These are phyloP conservation scores for Corythornis madagascariensis DNA, from an alignment of 2,113 vertebrate species.

Conservation along the genomic window DNA sequence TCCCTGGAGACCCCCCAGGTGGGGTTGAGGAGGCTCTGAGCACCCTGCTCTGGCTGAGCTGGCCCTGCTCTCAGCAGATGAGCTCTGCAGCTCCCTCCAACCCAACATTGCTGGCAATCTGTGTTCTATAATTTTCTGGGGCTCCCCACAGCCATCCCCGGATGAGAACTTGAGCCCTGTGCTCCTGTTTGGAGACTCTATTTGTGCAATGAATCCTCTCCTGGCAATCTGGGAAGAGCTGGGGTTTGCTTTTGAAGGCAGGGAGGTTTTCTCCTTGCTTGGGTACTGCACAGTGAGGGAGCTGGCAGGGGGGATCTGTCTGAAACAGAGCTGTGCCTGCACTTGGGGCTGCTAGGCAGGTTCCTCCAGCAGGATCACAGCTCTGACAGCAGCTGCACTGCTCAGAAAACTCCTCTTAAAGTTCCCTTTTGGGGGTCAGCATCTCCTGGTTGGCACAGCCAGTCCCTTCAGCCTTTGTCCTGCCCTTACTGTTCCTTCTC, in stretches of 20 bases:
- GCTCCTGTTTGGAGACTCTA: not conserved
- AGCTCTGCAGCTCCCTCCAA: no score
- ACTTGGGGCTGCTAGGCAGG: not conserved
- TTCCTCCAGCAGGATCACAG: not conserved
- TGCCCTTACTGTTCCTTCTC: not conserved
- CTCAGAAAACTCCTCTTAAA: not conserved
- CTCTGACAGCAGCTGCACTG: not conserved
- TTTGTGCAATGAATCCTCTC: slow-evolving; percentile 1
- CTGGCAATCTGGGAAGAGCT: not conserved
- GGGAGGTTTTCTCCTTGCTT: not conserved
- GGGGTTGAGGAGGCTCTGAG: no score
- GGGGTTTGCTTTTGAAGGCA: not conserved
- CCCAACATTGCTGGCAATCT: no score
- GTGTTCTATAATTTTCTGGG: not conserved
- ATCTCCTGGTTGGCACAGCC: not conserved
- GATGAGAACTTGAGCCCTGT: not conserved
- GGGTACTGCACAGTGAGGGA: not conserved
- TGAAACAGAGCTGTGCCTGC: not conserved
- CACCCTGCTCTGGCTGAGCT: no score
- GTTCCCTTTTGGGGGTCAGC: not conserved
- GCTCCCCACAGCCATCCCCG: slow-evolving; percentile 7
- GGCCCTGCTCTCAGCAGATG: no score
- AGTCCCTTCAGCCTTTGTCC: not conserved
- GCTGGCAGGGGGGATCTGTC: not conserved
- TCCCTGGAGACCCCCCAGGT: no score